Percentiles rank a stretch among this genome's conserved stretches.
Evolutionary conservation across 2,888 invertebrate genomes (phyloP).

Genomic region (Lucinisca nassula): DNA sequence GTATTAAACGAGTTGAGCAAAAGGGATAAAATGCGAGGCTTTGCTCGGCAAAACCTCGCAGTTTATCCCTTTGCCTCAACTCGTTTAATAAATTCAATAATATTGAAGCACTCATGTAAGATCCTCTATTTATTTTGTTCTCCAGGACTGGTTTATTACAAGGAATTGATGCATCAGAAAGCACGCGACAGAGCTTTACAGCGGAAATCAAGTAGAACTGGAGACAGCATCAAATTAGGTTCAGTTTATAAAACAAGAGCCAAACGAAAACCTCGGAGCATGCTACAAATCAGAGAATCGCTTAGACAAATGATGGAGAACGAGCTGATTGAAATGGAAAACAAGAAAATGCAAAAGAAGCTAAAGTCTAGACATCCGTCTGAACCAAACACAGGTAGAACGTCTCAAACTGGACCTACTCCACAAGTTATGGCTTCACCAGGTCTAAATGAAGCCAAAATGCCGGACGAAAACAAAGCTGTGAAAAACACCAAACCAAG

Average conservation of each 20-base stretch:
- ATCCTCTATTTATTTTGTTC: too few species aligned
- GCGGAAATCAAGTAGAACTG: conserved; percentile 28
- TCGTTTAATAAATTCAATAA: too few species aligned
- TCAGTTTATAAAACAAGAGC: conserved; percentile 54
- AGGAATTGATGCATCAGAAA: conserved; percentile 84
- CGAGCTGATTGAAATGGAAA: conserved; percentile 74
- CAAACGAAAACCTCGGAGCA: conserved; percentile 78
- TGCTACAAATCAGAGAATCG: conserved; percentile 79
- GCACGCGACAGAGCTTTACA: conserved; percentile 76
- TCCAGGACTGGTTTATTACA: conserved; percentile 82
- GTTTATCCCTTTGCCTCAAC: too few species aligned
- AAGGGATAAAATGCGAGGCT: too few species aligned
- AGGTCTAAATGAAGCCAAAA: not conserved
- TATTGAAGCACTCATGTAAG: too few species aligned
- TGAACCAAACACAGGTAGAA: not conserved
- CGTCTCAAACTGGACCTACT: not conserved
- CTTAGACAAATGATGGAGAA: conserved; percentile 81
- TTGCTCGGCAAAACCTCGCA: too few species aligned
- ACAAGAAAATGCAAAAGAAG: conserved; percentile 65
- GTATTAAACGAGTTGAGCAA: too few species aligned
- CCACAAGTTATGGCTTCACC: not conserved
- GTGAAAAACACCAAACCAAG: conserved; percentile 45
- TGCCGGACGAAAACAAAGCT: conserved; percentile 3
- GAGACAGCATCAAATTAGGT: conserved; percentile 55
- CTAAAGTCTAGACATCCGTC: not conserved